Evolutionary conservation across 2,113 vertebrate genomes (phyloP).

Genomic region (Phocoena sinus): DNA sequence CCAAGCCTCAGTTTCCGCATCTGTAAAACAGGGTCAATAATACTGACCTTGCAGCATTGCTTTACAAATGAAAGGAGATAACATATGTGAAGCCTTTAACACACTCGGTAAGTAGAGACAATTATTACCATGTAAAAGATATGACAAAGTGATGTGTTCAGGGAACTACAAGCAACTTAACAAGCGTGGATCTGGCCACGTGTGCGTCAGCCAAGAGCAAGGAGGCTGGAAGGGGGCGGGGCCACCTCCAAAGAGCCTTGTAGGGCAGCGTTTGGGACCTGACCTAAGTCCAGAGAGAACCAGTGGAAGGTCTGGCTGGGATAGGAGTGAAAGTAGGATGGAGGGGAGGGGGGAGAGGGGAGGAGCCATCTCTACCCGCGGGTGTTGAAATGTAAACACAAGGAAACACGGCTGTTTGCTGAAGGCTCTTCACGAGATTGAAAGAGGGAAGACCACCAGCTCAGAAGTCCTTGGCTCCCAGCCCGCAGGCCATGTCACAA

Average conservation of each 20-base stretch:
- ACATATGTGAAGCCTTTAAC: not conserved
- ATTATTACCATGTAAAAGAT: not conserved
- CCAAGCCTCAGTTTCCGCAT: not conserved
- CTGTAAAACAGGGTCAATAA: not conserved
- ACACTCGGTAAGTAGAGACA: not conserved
- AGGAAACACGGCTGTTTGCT: not conserved
- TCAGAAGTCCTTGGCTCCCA: not conserved
- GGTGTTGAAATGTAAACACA: not conserved
- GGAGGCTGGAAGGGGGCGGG: not conserved
- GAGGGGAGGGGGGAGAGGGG: not conserved
- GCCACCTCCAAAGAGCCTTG: not conserved
- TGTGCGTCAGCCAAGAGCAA: not conserved
- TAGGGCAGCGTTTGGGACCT: not conserved
- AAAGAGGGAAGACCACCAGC: not conserved
- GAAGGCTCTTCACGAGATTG: not conserved
- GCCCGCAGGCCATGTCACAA: not conserved
- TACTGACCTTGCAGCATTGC: not conserved
- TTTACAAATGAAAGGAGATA: not conserved
- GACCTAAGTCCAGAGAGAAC: not conserved
- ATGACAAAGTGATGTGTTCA: not conserved
- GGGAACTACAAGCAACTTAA: not conserved
- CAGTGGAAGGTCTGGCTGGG: not conserved
- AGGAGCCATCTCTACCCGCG: not conserved
- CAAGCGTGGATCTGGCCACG: not conserved
- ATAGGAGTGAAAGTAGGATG: not conserved